These are phyloP conservation scores for Heliconius congener DNA, from an alignment of 1,140 invertebrate species.

Conservation along the genomic window DNA sequence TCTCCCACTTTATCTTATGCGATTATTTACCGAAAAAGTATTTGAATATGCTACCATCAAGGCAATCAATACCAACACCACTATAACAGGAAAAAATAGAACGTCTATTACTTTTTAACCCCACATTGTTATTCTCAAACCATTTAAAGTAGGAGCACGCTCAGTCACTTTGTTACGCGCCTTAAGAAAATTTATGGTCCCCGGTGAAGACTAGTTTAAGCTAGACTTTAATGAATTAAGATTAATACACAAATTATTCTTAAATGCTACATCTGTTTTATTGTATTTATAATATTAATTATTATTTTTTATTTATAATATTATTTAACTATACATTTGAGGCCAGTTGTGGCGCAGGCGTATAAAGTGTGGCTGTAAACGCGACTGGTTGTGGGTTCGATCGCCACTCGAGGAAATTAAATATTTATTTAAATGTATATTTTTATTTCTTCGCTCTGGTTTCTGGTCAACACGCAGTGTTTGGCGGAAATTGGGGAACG, in stretches of 20 bases:
- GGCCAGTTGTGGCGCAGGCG: too few relatives aligned
- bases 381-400: too few relatives aligned
- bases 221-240: constrained; percentile 14
- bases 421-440: too few relatives aligned
- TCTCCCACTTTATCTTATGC: too few relatives aligned
- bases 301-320: not conserved
- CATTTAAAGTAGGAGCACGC: constrained; percentile 7
- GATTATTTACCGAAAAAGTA: too few relatives aligned
- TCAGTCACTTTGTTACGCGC: constrained; percentile 2
- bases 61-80: not conserved
- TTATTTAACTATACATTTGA: too few relatives aligned
- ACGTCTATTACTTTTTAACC: not conserved
- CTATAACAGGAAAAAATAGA: not conserved
- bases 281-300: not conserved
- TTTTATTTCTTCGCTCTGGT: too few relatives aligned
- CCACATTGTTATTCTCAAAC: not conserved
- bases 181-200: constrained; percentile 9
- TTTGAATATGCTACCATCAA: not conserved
- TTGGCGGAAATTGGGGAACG: too few relatives aligned
- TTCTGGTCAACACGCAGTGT: too few relatives aligned
- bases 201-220: constrained; percentile 3
- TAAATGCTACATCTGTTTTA: not conserved
- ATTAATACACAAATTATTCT: constrained; percentile 15
- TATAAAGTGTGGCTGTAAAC: too few relatives aligned
- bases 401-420: too few relatives aligned